These are phyloP conservation scores for Microcebus jonahi DNA, from an alignment of 2,113 vertebrate species.

Conservation along the genomic window DNA sequence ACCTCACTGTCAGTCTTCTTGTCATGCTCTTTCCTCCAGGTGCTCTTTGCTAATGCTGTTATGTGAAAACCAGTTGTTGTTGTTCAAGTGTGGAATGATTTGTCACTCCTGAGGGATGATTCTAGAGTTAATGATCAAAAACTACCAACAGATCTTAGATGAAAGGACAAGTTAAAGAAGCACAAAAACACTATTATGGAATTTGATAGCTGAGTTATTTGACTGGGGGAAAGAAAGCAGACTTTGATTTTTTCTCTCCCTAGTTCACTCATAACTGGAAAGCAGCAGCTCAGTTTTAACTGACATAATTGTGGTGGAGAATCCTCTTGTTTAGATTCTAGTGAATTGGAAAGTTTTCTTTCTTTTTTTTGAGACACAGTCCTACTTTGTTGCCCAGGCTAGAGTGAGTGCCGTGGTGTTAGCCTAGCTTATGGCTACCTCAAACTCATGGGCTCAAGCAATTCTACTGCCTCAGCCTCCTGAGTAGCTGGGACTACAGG, in stretches of 20 bases:
- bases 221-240: background rate
- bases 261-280: background rate
- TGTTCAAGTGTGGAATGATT: slow-evolving; percentile 41
- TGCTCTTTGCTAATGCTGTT: slow-evolving; percentile 17
- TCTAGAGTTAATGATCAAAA: slow-evolving; percentile 54
- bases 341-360: slow-evolving; percentile 32
- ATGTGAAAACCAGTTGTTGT: slow-evolving; percentile 52
- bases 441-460: no score
- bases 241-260: background rate
- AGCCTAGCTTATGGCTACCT: no score
- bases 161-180: slow-evolving; percentile 38
- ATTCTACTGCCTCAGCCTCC: no score
- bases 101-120: slow-evolving; percentile 53
- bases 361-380: background rate
- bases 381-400: no score
- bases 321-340: background rate
- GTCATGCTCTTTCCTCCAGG: slow-evolving; percentile 12
- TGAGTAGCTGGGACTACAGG: no score
- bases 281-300: slow-evolving; percentile 10
- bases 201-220: slow-evolving; percentile 56
- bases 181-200: slow-evolving; percentile 11
- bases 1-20: slow-evolving; percentile 2
- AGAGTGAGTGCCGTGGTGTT: no score
- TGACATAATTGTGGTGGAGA: background rate
- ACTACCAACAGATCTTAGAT: slow-evolving; percentile 30